A percentile compares a stretch with the other conserved stretches of the same genome.
Evolutionary conservation across 2,888 invertebrate species (phyloP).

Genomic region (Synanthedon vespiformis): DNA sequence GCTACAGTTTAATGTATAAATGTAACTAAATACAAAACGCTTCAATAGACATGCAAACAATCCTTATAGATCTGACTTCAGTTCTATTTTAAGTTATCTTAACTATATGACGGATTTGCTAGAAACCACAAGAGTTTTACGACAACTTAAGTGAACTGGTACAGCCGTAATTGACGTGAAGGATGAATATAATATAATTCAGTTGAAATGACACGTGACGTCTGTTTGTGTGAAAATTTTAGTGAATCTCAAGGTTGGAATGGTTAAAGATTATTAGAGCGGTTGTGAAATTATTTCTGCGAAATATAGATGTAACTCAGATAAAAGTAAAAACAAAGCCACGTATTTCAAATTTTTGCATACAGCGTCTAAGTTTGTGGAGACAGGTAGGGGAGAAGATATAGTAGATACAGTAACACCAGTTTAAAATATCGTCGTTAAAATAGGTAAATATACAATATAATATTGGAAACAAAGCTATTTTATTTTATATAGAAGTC

Average conservation of each 20-base stretch:
- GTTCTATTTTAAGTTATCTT: conserved; percentile 13
- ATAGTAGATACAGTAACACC: no score
- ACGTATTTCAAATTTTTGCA: no score
- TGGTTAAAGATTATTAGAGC: conserved; percentile 17
- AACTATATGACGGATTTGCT: conserved; percentile 12
- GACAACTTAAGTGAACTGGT: conserved; percentile 17
- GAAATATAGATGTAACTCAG: not conserved
- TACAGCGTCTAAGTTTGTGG: no score
- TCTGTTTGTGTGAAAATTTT: conserved; percentile 12
- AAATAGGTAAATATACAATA: no score
- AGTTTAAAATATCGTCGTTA: no score
- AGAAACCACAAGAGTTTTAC: conserved; percentile 15
- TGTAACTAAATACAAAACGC: conserved; percentile 7
- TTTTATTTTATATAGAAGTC: no score
- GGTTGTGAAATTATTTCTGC: not conserved
- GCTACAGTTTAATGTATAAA: no score
- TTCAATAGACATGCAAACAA: conserved; percentile 11
- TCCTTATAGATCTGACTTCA: conserved; percentile 12
- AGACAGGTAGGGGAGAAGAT: no score
- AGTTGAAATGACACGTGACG: conserved; percentile 12
- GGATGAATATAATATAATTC: conserved; percentile 15
- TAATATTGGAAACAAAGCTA: no score
- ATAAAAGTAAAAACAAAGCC: no score
- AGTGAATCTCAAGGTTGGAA: conserved; percentile 30
- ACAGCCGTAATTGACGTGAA: conserved; percentile 3